phyloP scores from a whole-genome alignment of 1,140 invertebrate genomes.

The Plectrocnemia conspersa region DNA sequence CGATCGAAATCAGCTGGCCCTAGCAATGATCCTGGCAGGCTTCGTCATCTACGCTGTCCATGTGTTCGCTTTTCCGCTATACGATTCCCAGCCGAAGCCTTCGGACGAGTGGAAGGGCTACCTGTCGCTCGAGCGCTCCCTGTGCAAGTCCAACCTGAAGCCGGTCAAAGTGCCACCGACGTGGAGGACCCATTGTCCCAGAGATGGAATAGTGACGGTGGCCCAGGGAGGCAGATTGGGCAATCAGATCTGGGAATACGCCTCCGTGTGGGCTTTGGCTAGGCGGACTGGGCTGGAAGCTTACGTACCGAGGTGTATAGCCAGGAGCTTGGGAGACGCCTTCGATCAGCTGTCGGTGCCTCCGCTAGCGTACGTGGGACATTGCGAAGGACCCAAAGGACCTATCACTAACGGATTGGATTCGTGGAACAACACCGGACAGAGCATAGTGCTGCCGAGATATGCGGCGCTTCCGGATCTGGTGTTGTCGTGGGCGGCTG shows the following conservation, averaged over 20 bases:
- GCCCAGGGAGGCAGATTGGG: slow-evolving; percentile 57
- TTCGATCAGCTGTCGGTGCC: slow-evolving; percentile 58
- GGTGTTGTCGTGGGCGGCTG: slow-evolving; percentile 54
- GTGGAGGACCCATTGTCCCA: slow-evolving; percentile 40
- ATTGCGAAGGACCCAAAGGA: slow-evolving; percentile 50
- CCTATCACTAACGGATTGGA: slow-evolving; percentile 51
- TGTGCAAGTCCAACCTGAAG: slow-evolving; percentile 51
- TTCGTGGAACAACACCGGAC: slow-evolving; percentile 56
- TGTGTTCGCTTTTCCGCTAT: slow-evolving; percentile 59
- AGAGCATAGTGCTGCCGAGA: slow-evolving; percentile 56
- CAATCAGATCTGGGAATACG: slow-evolving; percentile 64
- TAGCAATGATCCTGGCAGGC: slow-evolving; percentile 55
- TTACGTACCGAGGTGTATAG: slow-evolving; percentile 55
- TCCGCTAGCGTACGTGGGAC: slow-evolving; percentile 53
- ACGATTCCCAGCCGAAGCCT: slow-evolving; percentile 47
- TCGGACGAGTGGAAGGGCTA: slow-evolving; percentile 40
- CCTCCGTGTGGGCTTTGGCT: slow-evolving; percentile 56
- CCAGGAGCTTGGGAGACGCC: slow-evolving; percentile 48
- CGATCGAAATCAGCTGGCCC: slow-evolving; percentile 56
- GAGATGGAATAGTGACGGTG: slow-evolving; percentile 54
- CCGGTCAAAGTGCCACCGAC: slow-evolving; percentile 39
- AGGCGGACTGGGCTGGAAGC: slow-evolving; percentile 56
- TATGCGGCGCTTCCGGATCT: slow-evolving; percentile 55
- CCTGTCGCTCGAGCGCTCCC: slow-evolving; percentile 52
- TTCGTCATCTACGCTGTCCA: slow-evolving; percentile 58